Evolutionary conservation across 2,888 invertebrate species (phyloP).

Genomic region (Ditylenchus weischeri): DNA sequence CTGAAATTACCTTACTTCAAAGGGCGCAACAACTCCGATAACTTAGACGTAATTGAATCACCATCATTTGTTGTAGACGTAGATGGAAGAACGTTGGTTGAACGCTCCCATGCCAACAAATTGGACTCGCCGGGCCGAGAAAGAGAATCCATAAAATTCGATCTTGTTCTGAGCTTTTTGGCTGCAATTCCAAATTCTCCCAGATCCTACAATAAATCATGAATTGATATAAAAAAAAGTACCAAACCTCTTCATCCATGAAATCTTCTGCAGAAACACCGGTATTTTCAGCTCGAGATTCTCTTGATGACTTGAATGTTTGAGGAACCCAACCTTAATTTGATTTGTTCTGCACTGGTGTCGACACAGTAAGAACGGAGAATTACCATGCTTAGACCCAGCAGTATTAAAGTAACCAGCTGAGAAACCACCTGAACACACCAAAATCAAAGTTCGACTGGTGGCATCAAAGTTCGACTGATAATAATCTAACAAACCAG

Average conservation of each 20-base stretch:
- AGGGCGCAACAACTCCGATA: conserved; percentile 47
- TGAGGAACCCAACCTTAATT: conserved; percentile 79
- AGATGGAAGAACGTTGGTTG: conserved; percentile 13
- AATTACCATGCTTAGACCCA: conserved; percentile 76
- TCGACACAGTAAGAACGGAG: conserved; percentile 12
- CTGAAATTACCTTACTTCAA: conserved; percentile 36
- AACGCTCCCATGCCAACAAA: conserved; percentile 53
- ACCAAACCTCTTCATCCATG: conserved; percentile 84
- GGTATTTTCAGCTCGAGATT: conserved; percentile 69
- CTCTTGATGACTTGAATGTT: conserved; percentile 82
- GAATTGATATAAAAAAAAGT: not conserved
- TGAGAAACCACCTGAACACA: conserved; percentile 74
- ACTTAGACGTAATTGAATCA: conserved; percentile 32
- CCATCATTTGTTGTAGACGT: conserved; percentile 14
- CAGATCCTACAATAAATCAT: conserved; percentile 67
- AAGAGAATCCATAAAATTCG: conserved; percentile 67
- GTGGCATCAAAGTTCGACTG: too few relatives aligned
- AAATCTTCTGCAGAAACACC: conserved; percentile 69
- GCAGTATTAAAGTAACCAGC: conserved; percentile 97
- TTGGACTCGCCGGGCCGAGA: conserved; percentile 23
- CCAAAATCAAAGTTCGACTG: too few relatives aligned
- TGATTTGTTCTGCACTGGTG: not conserved
- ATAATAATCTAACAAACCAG: conserved; percentile 63
- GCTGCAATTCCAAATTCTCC: conserved; percentile 93
- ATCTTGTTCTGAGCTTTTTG: conserved; percentile 74